Evolutionary conservation across 2,113 vertebrate genomes (phyloP).

Genomic region (Choloepus hoffmanni): DNA sequence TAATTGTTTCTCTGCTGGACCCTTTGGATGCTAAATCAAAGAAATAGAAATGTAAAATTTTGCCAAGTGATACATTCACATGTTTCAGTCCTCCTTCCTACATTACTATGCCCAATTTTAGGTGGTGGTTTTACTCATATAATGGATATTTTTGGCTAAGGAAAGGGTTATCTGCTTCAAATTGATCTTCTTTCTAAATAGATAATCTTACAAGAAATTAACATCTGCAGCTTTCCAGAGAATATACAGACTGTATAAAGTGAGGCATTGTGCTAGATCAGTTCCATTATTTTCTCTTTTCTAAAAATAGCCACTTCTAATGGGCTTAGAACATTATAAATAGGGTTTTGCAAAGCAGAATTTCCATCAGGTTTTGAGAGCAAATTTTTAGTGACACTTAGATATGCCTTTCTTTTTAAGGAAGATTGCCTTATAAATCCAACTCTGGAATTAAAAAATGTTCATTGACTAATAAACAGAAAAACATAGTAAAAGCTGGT

Average conservation of each 20-base stretch:
- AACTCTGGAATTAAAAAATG: conserved; percentile 15
- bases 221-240: not conserved
- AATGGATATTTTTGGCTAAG: not conserved
- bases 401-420: not conserved
- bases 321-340: not conserved
- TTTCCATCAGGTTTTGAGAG: not conserved
- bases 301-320: conserved; percentile 36
- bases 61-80: conserved; percentile 61
- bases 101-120: not conserved
- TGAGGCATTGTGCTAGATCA: conserved; percentile 32
- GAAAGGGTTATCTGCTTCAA: conserved; percentile 64
- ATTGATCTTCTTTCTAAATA: conserved; percentile 69
- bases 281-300: conserved; percentile 42
- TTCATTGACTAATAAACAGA: conserved; percentile 19
- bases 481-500: not conserved
- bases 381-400: not conserved
- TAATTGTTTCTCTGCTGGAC: not conserved
- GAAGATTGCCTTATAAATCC: not conserved
- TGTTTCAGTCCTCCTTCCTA: conserved; percentile 66
- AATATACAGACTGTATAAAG: not conserved
- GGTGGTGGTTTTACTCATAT: not conserved
- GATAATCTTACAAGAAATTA: conserved; percentile 59
- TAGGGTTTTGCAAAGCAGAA: not conserved
- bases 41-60: conserved; percentile 72
- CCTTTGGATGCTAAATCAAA: conserved; percentile 41